Evolutionary conservation across 2,797 vertebrate genomes (phyloP).

Genomic region (Urocyon cinereoargenteus): DNA sequence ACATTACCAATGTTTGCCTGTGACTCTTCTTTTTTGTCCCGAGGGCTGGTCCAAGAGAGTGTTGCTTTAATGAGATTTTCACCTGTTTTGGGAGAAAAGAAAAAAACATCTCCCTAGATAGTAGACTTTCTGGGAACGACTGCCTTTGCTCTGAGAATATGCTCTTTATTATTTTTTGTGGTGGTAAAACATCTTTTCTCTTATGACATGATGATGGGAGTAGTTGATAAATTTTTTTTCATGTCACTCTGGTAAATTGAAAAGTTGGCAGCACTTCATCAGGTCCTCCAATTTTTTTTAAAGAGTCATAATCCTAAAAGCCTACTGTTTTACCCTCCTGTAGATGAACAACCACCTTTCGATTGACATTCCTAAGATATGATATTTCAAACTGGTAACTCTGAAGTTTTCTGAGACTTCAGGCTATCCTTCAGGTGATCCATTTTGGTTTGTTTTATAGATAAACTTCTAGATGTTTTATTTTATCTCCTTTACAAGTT

Average conservation of each 20-base stretch:
- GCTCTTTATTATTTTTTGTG: not conserved
- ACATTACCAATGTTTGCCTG: not conserved
- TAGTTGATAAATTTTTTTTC: not conserved
- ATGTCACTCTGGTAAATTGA: not conserved
- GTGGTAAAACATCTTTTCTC: conserved; percentile 22
- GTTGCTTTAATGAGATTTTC: conserved; percentile 14
- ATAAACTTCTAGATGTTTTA: conserved; percentile 23
- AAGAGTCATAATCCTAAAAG: not conserved
- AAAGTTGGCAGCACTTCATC: not conserved
- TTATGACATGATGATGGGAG: not conserved
- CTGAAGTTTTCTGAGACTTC: not conserved
- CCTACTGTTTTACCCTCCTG: not conserved
- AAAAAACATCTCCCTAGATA: not conserved
- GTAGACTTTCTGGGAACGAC: not conserved
- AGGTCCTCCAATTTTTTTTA: not conserved
- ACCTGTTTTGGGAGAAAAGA: not conserved
- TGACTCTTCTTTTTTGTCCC: not conserved
- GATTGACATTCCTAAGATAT: not conserved
- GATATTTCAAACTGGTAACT: not conserved
- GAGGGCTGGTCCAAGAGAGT: not conserved
- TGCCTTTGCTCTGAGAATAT: not conserved
- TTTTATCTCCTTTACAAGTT: conserved; percentile 40
- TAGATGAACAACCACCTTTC: not conserved
- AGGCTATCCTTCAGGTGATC: not conserved
- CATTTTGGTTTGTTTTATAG: not conserved